Conservation (phyloP, 2,797 vertebrate genomes). For the Coendou prehensilis region DNA sequence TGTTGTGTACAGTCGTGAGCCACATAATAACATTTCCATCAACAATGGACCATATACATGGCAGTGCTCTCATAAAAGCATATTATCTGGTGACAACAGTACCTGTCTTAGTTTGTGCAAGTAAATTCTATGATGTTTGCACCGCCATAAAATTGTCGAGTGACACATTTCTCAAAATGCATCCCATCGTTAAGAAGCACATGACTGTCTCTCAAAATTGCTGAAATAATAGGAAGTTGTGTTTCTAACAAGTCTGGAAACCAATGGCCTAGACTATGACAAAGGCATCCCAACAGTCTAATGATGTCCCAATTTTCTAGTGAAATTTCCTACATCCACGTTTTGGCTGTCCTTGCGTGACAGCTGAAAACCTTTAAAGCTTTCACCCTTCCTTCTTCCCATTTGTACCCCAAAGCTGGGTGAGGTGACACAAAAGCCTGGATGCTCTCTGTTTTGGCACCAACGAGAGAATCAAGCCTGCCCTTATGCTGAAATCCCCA, state of each 20-base stretch:
- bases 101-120: neutral
- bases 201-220: neutral
- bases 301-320: neutral
- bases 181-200: neutral
- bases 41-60: too few relatives aligned
- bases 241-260: neutral
- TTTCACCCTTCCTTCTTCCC: neutral
- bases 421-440: neutral
- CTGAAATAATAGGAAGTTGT: neutral
- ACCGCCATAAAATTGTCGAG: neutral
- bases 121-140: neutral
- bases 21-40: neutral
- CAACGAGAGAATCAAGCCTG: neutral
- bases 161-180: neutral
- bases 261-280: neutral
- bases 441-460: neutral
- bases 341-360: neutral
- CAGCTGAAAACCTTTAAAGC: neutral
- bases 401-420: neutral
- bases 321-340: neutral
- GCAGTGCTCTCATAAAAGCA: neutral
- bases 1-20: neutral
- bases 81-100: neutral
- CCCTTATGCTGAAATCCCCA: too few relatives aligned
- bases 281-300: neutral